Base-by-base conservation (phyloP, 2,888 invertebrate genomes). In the Embidobia sp. region DNA sequence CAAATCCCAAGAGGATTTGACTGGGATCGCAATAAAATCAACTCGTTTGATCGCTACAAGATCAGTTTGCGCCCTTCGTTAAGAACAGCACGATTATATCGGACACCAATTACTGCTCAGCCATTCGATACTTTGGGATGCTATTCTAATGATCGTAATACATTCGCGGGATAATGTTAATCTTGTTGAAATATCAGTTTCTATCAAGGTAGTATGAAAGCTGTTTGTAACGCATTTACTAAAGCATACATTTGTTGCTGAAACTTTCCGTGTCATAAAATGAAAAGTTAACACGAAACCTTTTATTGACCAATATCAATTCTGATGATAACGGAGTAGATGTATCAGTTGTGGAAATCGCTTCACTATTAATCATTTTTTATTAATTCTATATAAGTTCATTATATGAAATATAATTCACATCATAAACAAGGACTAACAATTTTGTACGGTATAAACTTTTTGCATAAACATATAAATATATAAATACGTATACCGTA, bases 401-500 rank as follows among this genome's bases (percentile, higher is more conserved):
- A n/a, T n/a, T n/a, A n/a, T n/a, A n/a, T n/a, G n/a, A n/a, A n/a
- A n/a, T n/a, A n/a, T n/a, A n/a, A n/a, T n/a, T n/a, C n/a, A n/a
- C n/a, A n/a, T n/a, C n/a, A n/a, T n/a, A n/a, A n/a, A n/a, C n/a
- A n/a, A n/a, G n/a, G n/a, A n/a, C n/a, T n/a, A 66, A 49, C 53
- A 53, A 53, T 53, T 53, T 51, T 33, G 63, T 10, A 10, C 33
- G 44, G 33, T 53, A 53, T 66, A 66, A 53, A 35, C 35, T 35
- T 16, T 16, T 5, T 33, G 33, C 66, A 37, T 55, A 55, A 46
- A 67, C 53, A 51, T 64, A 51, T 33, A 10, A 11, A 44, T 66
- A 53, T 53, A 53, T 33, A 46, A 66, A 35, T 11, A 8, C 44
- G 46, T 53, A 53, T 66, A 53, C 35, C 66, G 46, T 66, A 66